Base-by-base conservation (phyloP, 2,797 vertebrate species). In the Parauchenoglanis ngamensis region DNA sequence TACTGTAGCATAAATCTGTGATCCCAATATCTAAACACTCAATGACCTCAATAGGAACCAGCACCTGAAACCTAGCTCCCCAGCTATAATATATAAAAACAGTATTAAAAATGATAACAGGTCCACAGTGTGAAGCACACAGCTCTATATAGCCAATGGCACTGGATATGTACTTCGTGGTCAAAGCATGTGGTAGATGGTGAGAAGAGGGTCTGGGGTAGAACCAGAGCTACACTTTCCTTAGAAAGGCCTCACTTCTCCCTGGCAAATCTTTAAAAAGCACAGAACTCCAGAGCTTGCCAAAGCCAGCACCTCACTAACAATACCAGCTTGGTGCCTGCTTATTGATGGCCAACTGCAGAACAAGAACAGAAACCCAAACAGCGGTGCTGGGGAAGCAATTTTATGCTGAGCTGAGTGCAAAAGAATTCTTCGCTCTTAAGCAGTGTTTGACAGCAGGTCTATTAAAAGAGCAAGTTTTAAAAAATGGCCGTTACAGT, bases 201-300 rank as follows among this genome's bases (percentile, higher is more conserved):
- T 63, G 86, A 59, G 76, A 86, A 84, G 78, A 77, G 23, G 23
- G 84, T n/a, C 49, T 19, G 54, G 21, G 52, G 59, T 70, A 46
- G 61, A 21, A 85, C 57, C 70, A 40, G 57, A 85, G 72, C 40
- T 17, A 86, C 6, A 59, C 40, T 70, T 86, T 65, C 21, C n/a
- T 87, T 73, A 61, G 56, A 57, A 83, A 59, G 63, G 67, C 54
- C 61, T 85, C 35, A 0, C 72, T 84, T 70, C 59, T 72, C 70
- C 56, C 70, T 88, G 87, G 87, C 88, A 89, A 89, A 57, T 67
- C 63, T 31, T 86, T 59, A 79, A 68, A 84, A 90, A 89, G 19
- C 63, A 67, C 81, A 75, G 44, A 88, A 82, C 80, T 84, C 54
- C 49, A 83, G 80, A 46, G 17, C 49, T 6, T 73, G 54, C 85